Percentiles rank a stretch among this genome's conserved stretches.
Evolutionary conservation across 2,113 vertebrate species (phyloP).

Genomic region (Lasiurus cinereus): DNA sequence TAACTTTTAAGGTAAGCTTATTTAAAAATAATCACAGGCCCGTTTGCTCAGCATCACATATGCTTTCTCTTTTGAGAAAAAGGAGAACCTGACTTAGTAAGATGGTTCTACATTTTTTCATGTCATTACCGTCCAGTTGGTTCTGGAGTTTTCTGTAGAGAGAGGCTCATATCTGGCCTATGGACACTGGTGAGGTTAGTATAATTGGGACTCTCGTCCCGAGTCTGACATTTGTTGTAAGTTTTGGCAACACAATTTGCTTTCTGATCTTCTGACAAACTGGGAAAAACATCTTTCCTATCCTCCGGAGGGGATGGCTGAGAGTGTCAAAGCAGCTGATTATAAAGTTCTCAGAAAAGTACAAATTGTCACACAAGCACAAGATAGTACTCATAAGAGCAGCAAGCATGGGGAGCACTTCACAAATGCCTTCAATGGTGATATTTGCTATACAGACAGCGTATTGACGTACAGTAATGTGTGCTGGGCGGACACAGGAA

Average conservation of each 20-base stretch:
- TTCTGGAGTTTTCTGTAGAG: background rate
- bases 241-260: background rate
- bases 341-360: background rate
- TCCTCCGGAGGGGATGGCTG: background rate
- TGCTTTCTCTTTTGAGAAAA: background rate
- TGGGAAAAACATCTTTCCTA: background rate
- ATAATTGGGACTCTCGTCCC: background rate
- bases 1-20: background rate
- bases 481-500: background rate
- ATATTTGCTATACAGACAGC: rapidly evolving
- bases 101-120: background rate
- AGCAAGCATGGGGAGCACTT: background rate
- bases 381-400: background rate
- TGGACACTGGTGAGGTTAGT: rapidly evolving
- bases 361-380: background rate
- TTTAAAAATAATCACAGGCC: background rate
- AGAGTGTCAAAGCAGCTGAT: background rate
- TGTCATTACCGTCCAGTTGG: rapidly evolving
- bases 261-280: background rate
- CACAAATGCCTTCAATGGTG: background rate
- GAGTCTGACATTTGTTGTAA: background rate
- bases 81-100: background rate
- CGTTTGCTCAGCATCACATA: background rate
- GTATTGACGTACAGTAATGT: background rate
- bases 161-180: rapidly evolving